Evolutionary conservation across 2,113 vertebrate genomes (phyloP).

Genomic region (Pterocles burchelli): DNA sequence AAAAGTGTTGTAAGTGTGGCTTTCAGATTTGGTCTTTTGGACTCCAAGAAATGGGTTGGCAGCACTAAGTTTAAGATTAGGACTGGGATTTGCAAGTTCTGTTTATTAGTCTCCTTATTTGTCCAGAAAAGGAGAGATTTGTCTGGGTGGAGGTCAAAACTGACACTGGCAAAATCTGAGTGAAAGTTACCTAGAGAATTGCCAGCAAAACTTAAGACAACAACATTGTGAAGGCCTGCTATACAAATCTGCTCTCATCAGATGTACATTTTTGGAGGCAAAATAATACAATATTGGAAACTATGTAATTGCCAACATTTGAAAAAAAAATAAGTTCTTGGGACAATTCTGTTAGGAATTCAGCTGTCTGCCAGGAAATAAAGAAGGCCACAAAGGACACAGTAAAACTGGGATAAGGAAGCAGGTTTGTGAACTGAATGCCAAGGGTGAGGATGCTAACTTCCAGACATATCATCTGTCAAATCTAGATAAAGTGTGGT

Average conservation of each 20-base stretch:
- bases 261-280: background rate
- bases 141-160: background rate
- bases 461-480: background rate
- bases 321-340: background rate
- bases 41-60: background rate
- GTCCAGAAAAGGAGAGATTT: background rate
- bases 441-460: background rate
- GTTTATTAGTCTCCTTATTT: background rate
- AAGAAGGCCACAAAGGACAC: accelerated
- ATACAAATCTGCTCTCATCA: background rate
- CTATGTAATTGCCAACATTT: background rate
- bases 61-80: background rate
- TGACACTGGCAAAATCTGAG: background rate
- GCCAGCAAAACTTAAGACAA: background rate
- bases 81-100: background rate
- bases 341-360: background rate
- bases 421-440: background rate
- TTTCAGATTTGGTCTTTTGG: background rate
- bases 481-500: background rate
- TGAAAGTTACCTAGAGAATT: background rate
- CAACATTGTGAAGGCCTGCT: background rate
- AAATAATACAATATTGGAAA: background rate
- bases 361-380: background rate
- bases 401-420: background rate
- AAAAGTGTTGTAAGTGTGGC: background rate